These are phyloP conservation scores for Ephialtes manifestator DNA, from an alignment of 2,888 invertebrate genomes.

Conservation along the genomic window DNA sequence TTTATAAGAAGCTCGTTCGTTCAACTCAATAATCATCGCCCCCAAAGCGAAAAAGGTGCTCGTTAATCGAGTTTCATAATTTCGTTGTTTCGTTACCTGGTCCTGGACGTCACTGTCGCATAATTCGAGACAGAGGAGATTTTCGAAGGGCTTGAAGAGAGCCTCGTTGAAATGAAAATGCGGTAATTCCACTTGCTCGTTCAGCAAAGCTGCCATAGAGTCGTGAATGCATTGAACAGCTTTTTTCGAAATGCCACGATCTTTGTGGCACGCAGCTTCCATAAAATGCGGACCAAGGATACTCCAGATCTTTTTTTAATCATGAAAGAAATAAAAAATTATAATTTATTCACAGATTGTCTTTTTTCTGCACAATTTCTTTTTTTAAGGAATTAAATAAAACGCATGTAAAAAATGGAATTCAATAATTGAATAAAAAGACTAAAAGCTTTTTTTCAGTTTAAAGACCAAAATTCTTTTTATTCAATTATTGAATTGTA, in stretches of 20 bases:
- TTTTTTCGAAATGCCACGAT: slow-evolving; percentile 95
- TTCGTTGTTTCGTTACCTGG: slow-evolving; percentile 76
- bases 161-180: slow-evolving; percentile 99
- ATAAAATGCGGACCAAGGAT: slow-evolving; percentile 97
- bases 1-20: slow-evolving; percentile 1
- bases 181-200: slow-evolving; percentile 95
- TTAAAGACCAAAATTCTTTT: background rate
- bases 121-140: slow-evolving; percentile 95
- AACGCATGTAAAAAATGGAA: too few relatives aligned
- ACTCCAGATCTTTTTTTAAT: slow-evolving; percentile 90
- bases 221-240: slow-evolving; percentile 97
- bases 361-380: background rate
- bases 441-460: background rate
- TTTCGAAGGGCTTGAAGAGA: slow-evolving; percentile 97
- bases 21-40: slow-evolving; percentile 18
- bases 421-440: background rate
- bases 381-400: too few relatives aligned
- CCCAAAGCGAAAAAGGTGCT: slow-evolving; percentile 42
- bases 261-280: slow-evolving; percentile 97
- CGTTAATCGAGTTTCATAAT: slow-evolving; percentile 17
- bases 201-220: slow-evolving; percentile 94
- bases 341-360: background rate
- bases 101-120: slow-evolving; percentile 97
- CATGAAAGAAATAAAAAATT: slow-evolving; percentile 2
- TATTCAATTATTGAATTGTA: background rate